These are phyloP conservation scores for Lepisosteus oculatus DNA, from an alignment of 2,113 vertebrate genomes.

Conservation along the genomic window DNA sequence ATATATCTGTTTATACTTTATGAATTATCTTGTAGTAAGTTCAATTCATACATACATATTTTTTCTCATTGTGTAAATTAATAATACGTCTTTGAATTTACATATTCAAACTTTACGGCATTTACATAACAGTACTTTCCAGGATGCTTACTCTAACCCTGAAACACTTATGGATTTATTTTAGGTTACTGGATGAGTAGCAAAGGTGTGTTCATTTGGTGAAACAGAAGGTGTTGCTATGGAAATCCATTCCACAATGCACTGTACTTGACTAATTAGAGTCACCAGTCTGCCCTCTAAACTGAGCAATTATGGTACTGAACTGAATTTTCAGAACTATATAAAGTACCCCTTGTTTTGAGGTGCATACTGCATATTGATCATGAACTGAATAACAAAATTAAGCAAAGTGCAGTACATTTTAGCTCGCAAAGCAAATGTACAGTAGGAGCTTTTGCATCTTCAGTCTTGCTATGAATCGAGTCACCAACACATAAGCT, in stretches of 20 bases:
- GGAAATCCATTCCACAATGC: conserved; percentile 11
- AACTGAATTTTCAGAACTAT: conserved; percentile 7
- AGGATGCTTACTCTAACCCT: not conserved
- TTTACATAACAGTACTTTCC: conserved; percentile 1
- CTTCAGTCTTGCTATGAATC: not conserved
- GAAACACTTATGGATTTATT: conserved; percentile 8
- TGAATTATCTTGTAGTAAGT: too few species aligned
- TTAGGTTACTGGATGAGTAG: not conserved
- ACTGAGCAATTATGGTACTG: not conserved
- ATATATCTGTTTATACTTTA: too few species aligned
- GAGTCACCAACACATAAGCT: not conserved
- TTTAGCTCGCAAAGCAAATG: too few species aligned
- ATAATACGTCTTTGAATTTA: too few species aligned
- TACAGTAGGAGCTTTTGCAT: not conserved
- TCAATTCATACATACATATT: too few species aligned
- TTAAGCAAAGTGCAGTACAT: too few species aligned
- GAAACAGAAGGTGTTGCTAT: conserved; percentile 5
- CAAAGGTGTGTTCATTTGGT: conserved; percentile 8
- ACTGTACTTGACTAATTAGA: not conserved
- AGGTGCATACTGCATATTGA: not conserved
- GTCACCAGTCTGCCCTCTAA: not conserved
- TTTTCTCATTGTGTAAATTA: too few species aligned
- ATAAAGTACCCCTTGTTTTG: not conserved
- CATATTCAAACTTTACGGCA: not conserved
- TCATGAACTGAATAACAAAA: too few species aligned